Evolutionary conservation across 2,888 invertebrate genomes (phyloP), one percentile per base, ranked within the genome.

Genomic region (Acanthococcus lagerstroemiae): DNA sequence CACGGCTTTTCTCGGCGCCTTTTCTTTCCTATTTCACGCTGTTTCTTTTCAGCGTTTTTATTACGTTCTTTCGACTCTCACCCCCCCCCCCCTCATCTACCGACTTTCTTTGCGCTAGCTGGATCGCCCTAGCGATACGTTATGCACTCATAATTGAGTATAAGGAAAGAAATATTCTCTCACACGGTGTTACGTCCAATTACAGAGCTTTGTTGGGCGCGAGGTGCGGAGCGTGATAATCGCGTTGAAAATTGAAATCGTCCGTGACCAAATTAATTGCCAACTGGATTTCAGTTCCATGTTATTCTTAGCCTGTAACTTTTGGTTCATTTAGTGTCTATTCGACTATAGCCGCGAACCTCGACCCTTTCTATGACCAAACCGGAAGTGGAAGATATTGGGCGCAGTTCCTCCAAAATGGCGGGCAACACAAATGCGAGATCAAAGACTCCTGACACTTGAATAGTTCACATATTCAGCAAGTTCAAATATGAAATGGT

Each of bases 111-210:
- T 50, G 17, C 48, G 9, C 19, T 30, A 17, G 12, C 50, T 26
- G 52, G 15, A 24, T 37, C 15, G 52, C 52, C 25, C 19, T 9
- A 48, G 46, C 61, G 61, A 61, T 61, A 61, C 50, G 61, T 48
- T 50, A 61, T 61, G 61, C 61, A 50, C 50, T 61, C 27, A 50
- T 61, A 61, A 61, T 61, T 61, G 61, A 50, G 50, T 52, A 52
- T 27, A 27, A 50, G 50, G 50, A 50, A 50, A 61, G 26, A 50
- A 26, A 52, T 22, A 52, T 4, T 52, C 5, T 52, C 52, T 19
- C 52, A 52, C 52, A 22, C 22, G 21, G 24, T 24, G 15, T 15
- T 21, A 52, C 52, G 52, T 52, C 19, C 52, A 52, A 52, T 52
- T 52, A 52, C 52, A 15, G 22, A 5, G 24, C 19, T 15, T 15